Percentiles rank a stretch among this genome's conserved stretches.
phyloP scores from a whole-genome alignment of 2,113 vertebrate genomes.

The Microcebus murinus region DNA sequence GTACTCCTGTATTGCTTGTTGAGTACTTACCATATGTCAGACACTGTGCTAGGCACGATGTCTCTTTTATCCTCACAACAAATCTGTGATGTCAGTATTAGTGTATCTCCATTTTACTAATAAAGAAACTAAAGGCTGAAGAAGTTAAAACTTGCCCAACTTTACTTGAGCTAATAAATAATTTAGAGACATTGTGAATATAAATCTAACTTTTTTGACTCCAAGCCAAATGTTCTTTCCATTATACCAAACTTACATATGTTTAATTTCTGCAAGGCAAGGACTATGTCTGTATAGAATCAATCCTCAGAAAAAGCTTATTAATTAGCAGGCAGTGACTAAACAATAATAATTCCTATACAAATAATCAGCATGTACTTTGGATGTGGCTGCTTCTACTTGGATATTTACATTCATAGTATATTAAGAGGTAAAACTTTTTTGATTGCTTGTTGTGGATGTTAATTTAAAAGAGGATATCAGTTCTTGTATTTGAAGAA shows the following conservation, averaged over 20 bases:
- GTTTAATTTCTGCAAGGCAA: constrained; percentile 45
- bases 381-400: neutral
- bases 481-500: constrained; percentile 48
- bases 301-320: neutral
- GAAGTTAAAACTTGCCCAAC: constrained; percentile 33
- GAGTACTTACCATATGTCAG: neutral
- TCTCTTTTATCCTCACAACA: neutral
- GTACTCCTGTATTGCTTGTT: neutral
- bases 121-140: neutral
- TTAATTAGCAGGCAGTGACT: constrained; percentile 48
- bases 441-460: constrained; percentile 43
- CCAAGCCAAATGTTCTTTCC: neutral
- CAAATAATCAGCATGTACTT: neutral
- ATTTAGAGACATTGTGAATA: neutral
- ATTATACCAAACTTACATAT: constrained; percentile 11
- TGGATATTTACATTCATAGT: constrained; percentile 48
- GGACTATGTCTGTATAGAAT: neutral
- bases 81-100: neutral
- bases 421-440: neutral
- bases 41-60: neutral
- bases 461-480: constrained; percentile 43
- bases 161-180: constrained; percentile 12
- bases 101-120: neutral
- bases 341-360: constrained; percentile 1
- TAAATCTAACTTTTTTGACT: neutral